Evolutionary conservation across 1,140 invertebrate species (phyloP).

Genomic region (Macrobrachium nipponense): DNA sequence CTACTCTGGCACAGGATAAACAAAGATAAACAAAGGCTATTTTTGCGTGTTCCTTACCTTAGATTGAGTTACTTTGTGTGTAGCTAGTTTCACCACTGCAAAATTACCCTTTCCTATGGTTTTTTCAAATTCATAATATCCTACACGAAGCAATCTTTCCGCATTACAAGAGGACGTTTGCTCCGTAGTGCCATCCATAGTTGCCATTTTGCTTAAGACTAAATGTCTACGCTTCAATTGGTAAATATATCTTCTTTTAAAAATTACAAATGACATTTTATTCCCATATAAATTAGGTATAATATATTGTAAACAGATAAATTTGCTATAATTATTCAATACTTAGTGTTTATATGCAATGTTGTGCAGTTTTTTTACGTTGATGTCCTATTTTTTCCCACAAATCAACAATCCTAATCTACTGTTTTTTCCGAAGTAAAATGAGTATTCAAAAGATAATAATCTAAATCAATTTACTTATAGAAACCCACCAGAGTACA

Average conservation of each 20-base stretch:
- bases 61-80: slow-evolving; percentile 97
- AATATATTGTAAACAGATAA: too few species aligned
- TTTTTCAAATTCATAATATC: slow-evolving; percentile 64
- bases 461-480: too few species aligned
- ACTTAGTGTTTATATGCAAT: background rate
- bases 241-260: slow-evolving; percentile 43
- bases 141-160: slow-evolving; percentile 61
- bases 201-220: slow-evolving; percentile 63
- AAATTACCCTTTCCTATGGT: slow-evolving; percentile 96
- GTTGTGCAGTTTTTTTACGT: too few species aligned
- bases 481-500: background rate
- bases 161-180: slow-evolving; percentile 61
- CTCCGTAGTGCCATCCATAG: slow-evolving; percentile 56
- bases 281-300: too few species aligned
- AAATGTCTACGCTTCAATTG: slow-evolving; percentile 4
- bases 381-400: too few species aligned
- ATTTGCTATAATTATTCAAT: too few species aligned
- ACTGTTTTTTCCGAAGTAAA: too few species aligned
- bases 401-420: too few species aligned
- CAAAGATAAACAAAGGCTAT: slow-evolving; percentile 55
- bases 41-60: slow-evolving; percentile 79
- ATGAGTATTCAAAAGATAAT: too few species aligned
- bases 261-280: slow-evolving; percentile 35
- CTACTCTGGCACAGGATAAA: background rate
- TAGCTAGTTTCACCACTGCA: slow-evolving; percentile 97